A percentile compares a stretch with the other conserved stretches of the same genome.
Conservation (phyloP, 2,113 vertebrate genomes). For the Alouatta palliata region DNA sequence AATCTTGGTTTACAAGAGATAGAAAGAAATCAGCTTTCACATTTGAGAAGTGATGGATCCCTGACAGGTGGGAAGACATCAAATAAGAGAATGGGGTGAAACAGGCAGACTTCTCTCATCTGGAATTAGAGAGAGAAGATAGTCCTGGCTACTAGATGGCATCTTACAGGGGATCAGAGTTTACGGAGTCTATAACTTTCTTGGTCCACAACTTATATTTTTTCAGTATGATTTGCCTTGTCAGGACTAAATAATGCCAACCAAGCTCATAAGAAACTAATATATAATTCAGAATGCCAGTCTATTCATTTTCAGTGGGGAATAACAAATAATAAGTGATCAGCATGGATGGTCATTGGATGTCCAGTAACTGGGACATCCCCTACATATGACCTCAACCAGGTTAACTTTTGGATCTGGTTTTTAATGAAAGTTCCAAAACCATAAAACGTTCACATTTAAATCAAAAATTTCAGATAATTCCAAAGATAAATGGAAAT, state of each 20-base stretch:
- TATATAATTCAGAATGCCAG: neutral
- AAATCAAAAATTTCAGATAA: conserved; percentile 27
- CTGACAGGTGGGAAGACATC: neutral
- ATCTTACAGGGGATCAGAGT: neutral
- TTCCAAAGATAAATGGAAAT: conserved; percentile 28
- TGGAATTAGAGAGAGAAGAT: neutral
- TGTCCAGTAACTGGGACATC: neutral
- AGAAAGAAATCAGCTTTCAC: neutral
- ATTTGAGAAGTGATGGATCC: neutral
- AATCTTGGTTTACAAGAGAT: neutral
- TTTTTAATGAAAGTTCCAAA: conserved; percentile 18
- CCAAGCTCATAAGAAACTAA: neutral
- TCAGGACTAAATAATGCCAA: conserved; percentile 17
- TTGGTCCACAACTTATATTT: neutral
- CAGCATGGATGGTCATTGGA: neutral
- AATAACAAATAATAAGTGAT: neutral
- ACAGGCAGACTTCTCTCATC: neutral
- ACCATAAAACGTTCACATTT: neutral
- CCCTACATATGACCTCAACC: neutral
- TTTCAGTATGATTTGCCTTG: neutral
- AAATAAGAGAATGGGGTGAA: neutral
- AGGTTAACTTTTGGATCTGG: neutral
- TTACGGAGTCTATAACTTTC: neutral
- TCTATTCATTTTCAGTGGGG: neutral
- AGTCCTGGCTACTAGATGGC: neutral